Percentiles rank a stretch among this genome's conserved stretches.
These are phyloP conservation scores for Amiota communis DNA, from an alignment of 2,888 invertebrate genomes.

Conservation along the genomic window DNA sequence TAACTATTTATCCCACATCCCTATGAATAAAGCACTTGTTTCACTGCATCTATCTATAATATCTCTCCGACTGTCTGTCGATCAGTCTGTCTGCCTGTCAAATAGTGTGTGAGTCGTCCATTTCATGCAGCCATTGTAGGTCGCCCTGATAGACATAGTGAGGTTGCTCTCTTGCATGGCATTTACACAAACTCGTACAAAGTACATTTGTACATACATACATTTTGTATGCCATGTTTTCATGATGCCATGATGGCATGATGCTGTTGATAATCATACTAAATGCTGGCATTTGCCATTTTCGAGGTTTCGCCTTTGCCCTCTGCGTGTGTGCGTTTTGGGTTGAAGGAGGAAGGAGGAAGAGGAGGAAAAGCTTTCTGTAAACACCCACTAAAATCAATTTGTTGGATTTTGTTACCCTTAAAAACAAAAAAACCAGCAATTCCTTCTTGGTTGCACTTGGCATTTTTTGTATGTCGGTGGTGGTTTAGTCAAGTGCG, in stretches of 20 bases:
- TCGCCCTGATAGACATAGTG: neutral
- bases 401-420: conserved; percentile 67
- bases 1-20: conserved; percentile 40
- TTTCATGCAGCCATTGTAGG: neutral
- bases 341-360: neutral
- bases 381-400: conserved; percentile 72
- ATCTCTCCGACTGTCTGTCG: neutral
- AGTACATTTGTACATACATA: neutral
- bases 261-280: conserved; percentile 62
- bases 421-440: conserved; percentile 59
- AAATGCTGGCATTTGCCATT: conserved; percentile 70
- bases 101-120: neutral
- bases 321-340: conserved; percentile 46
- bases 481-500: conserved; percentile 13
- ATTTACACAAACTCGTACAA: neutral
- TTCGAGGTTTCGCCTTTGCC: conserved; percentile 69
- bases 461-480: conserved; percentile 20
- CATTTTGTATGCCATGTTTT: conserved; percentile 17
- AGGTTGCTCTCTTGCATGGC: neutral
- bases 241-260: neutral
- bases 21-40: conserved; percentile 29
- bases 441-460: conserved; percentile 58
- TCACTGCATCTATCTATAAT: neutral
- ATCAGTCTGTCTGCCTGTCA: neutral
- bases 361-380: conserved; percentile 57